Conservation (phyloP, 2,888 invertebrate genomes). For the Cheilosia soror region DNA sequence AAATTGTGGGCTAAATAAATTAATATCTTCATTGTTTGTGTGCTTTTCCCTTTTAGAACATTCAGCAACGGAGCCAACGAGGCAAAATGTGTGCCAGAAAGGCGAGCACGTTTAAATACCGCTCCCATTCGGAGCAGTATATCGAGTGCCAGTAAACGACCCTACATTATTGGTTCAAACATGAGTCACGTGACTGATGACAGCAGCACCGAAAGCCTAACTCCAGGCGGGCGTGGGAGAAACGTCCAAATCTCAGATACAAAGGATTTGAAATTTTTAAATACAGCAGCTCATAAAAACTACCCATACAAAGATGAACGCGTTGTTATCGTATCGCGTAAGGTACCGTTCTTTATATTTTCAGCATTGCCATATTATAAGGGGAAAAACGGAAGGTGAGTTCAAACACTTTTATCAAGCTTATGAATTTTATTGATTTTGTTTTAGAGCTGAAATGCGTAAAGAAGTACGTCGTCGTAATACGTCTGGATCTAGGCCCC, state of each 20-base stretch:
- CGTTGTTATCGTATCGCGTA: conserved; percentile 91
- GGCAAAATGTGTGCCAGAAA: conserved; percentile 78
- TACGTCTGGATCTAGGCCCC: conserved; percentile 91
- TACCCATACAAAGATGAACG: conserved; percentile 91
- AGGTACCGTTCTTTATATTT: conserved; percentile 93
- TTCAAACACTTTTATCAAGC: conserved; percentile 43
- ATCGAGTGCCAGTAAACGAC: conserved; percentile 78
- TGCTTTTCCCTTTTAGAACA: conserved; percentile 83
- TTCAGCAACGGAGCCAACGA: conserved; percentile 83
- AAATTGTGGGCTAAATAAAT: not conserved
- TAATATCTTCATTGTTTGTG: conserved; percentile 73
- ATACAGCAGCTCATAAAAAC: conserved; percentile 85
- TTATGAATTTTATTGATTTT: conserved; percentile 46
- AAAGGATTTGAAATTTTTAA: conserved; percentile 86
- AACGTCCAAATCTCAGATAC: conserved; percentile 84
- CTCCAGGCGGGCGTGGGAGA: conserved; percentile 84
- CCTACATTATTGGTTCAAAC: conserved; percentile 81
- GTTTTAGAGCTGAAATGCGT: conserved; percentile 86
- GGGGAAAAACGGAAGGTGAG: conserved; percentile 87
- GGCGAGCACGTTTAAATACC: conserved; percentile 82
- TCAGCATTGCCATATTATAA: conserved; percentile 94
- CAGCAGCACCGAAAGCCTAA: conserved; percentile 93
- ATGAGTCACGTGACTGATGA: conserved; percentile 82
- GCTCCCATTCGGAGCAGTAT: conserved; percentile 80
- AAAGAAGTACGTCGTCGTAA: conserved; percentile 92